A percentile compares a stretch with the other conserved stretches of the same genome.
These are phyloP conservation scores for Cephus pygmeus DNA, from an alignment of 2,888 invertebrate species.

Conservation along the genomic window DNA sequence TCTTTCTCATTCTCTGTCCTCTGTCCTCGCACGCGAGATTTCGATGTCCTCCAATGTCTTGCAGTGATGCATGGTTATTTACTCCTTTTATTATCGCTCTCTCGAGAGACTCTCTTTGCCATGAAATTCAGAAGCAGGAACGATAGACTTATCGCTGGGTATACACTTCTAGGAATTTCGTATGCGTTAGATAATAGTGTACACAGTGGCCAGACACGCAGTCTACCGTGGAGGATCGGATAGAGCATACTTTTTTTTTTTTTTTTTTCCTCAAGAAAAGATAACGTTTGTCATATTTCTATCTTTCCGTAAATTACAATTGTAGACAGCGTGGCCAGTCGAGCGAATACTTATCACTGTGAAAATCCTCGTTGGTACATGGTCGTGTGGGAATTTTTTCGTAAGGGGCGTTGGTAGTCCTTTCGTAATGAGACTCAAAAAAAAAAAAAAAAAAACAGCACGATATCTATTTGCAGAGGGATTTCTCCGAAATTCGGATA, in stretches of 20 bases:
- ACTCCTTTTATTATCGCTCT: not conserved
- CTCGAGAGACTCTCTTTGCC: not conserved
- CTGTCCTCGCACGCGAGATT: not conserved
- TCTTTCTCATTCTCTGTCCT: not conserved
- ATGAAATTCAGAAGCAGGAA: not conserved
- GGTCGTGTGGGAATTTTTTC: not conserved
- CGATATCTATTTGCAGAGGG: not conserved
- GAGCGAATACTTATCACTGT: not conserved
- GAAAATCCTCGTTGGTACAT: not conserved
- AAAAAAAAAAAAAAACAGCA: not conserved
- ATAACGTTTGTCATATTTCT: not conserved
- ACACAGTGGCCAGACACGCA: slow-evolving; percentile 34
- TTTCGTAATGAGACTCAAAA: not conserved
- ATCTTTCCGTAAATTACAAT: not conserved
- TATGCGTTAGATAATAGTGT: slow-evolving; percentile 12
- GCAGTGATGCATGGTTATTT: not conserved
- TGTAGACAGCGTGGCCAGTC: not conserved
- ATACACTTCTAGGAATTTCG: not conserved
- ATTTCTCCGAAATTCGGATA: not conserved
- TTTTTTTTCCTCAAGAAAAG: not conserved
- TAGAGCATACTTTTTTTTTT: slow-evolving; percentile 31
- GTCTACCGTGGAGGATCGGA: slow-evolving; percentile 31
- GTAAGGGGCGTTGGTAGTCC: not conserved
- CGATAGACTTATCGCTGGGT: slow-evolving; percentile 8
- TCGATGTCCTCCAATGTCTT: not conserved